These are phyloP conservation scores for Nasonia vitripennis DNA, from an alignment of 1,140 invertebrate species.

Conservation along the genomic window DNA sequence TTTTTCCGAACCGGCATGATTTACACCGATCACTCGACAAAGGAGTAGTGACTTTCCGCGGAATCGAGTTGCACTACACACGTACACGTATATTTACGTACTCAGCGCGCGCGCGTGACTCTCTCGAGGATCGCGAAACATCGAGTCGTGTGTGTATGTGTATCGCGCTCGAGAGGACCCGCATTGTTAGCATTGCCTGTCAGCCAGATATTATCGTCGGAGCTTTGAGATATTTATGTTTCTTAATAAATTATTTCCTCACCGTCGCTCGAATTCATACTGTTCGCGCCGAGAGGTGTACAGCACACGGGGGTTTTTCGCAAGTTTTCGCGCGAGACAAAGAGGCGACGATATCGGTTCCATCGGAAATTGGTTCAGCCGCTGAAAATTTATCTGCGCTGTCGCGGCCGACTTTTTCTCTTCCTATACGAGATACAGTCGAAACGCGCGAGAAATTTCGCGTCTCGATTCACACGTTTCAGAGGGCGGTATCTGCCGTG, in stretches of 20 bases:
- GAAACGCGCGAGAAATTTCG: neutral
- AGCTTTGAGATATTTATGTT: conserved; percentile 43
- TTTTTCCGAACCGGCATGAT: neutral
- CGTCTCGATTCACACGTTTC: conserved; percentile 5
- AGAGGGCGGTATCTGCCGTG: too few relatives aligned
- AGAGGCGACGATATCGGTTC: neutral
- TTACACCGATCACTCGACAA: neutral
- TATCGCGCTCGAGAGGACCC: conserved; percentile 23
- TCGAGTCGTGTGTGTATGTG: conserved; percentile 6
- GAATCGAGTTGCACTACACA: neutral
- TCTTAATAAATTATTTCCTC: conserved; percentile 44
- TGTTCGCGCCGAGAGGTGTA: neutral
- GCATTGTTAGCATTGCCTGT: conserved; percentile 48
- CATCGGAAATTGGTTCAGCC: conserved; percentile 15
- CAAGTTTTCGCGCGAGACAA: conserved; percentile 30
- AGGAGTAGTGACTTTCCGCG: neutral
- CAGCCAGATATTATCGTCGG: conserved; percentile 36
- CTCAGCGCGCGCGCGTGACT: neutral
- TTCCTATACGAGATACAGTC: neutral
- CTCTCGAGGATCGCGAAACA: neutral
- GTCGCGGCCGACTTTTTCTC: neutral
- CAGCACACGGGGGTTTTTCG: conserved; percentile 6
- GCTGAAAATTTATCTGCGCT: conserved; percentile 12
- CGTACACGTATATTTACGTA: neutral
- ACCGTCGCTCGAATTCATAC: conserved; percentile 13